Evolutionary conservation across 2,797 vertebrate genomes (phyloP), one percentile per base, ranked within the genome.

Genomic region (Momotus momota): DNA sequence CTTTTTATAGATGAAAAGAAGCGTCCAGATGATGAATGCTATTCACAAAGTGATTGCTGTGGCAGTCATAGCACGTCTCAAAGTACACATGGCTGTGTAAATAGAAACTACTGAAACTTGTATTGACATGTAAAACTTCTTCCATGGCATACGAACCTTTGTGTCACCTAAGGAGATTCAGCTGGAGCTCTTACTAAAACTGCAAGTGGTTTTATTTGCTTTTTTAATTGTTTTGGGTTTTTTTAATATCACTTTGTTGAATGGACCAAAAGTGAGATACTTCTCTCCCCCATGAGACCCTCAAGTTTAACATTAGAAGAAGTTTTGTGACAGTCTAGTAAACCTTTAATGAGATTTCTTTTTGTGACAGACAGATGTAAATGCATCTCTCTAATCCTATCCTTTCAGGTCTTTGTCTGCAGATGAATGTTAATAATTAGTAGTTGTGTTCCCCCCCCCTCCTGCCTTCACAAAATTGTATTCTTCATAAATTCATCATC

Each of bases 341-440:
- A 97, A 96, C 97, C 97, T 97, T 98, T 98, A 99, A 97, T 96
- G 96, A 98, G 97, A 97, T 97, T 98, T 98, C 94, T 96, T 97
- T 98, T 97, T 89, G 86, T 97, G 97, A 98, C 96, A 98, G 98
- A 97, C 97, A 97, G 97, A 98, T 98, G 95, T 98, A 98, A 98
- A 98, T 98, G 98, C 97, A 98, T 98, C 98, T 97, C 97, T 98
- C 97, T 98, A 96, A 98, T 98, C 95, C 97, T 95, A 94, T 97
- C 87, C 97, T 98, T 97, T 98, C 97, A 96, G 97, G 97, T 96
- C 96, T 98, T 97, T 97, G 95, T 97, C 96, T 98, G 97, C 97
- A 98, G 97, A 98, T 97, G 97, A 98, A 98, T 96, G 97, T 98
- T 98, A 97, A 97, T 98, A 98, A 98, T 98, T 98, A 98, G 98